These are phyloP conservation scores for Champsocephalus esox DNA, from an alignment of 2,797 vertebrate genomes.

Conservation along the genomic window DNA sequence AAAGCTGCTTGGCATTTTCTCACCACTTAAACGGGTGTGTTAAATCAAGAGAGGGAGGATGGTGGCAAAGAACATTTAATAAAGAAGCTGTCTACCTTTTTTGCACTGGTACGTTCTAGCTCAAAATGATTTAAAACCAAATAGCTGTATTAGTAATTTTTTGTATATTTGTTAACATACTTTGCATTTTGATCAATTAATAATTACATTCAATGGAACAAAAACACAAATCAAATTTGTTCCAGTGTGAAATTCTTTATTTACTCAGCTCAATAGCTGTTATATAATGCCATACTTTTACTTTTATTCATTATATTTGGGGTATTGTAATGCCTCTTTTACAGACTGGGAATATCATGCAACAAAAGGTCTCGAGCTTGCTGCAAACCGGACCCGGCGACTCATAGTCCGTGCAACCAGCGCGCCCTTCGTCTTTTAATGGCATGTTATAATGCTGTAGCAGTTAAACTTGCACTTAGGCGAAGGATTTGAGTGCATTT, in stretches of 20 bases:
- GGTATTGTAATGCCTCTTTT: not conserved
- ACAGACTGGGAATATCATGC: not conserved
- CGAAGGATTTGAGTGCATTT: slow-evolving; percentile 22
- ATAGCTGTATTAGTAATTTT: not conserved
- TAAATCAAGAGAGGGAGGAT: slow-evolving; percentile 16
- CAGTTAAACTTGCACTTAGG: not conserved
- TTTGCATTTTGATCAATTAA: not conserved
- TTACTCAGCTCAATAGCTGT: not conserved
- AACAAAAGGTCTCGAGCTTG: not conserved
- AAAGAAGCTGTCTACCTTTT: not conserved
- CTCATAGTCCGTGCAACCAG: slow-evolving; percentile 2
- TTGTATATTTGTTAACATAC: not conserved
- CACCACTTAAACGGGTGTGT: slow-evolving; percentile 36
- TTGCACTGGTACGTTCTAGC: not conserved
- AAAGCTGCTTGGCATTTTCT: slow-evolving; percentile 53
- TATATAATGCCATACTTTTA: not conserved
- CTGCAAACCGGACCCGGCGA: not conserved
- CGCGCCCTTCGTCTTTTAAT: slow-evolving; percentile 5
- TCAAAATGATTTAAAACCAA: not conserved
- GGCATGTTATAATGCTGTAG: slow-evolving; percentile 8
- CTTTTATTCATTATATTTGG: not conserved
- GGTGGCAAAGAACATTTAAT: slow-evolving; percentile 13
- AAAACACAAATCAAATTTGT: not conserved
- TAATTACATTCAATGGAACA: too few species aligned
- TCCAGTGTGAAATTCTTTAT: not conserved